A percentile compares a stretch with the other conserved stretches of the same genome.
phyloP scores from a whole-genome alignment of 2,888 invertebrate genomes.

The Tenthredo mesomela region DNA sequence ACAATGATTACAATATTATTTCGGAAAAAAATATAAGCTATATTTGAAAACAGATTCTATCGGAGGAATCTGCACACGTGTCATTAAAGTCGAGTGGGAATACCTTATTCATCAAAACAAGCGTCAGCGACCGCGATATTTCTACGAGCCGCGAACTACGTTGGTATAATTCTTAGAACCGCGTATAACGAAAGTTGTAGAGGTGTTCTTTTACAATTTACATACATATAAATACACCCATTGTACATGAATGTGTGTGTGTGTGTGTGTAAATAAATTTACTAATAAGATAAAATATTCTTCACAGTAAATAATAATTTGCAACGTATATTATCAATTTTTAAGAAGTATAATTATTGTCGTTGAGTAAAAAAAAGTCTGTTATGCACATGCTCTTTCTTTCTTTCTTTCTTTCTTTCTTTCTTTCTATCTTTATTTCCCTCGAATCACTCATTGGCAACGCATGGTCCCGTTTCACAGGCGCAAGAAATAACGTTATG shows the following conservation, averaged over 20 bases:
- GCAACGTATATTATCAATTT: background rate
- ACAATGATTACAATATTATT: background rate
- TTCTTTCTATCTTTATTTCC: no score
- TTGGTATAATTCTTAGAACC: background rate
- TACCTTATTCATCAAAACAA: slow-evolving; percentile 15
- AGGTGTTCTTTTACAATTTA: background rate
- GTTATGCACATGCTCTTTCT: background rate
- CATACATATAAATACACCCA: no score
- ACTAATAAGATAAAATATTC: background rate
- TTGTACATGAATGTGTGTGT: background rate
- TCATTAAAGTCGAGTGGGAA: background rate
- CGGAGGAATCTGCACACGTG: background rate
- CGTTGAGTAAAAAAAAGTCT: background rate
- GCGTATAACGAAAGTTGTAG: background rate
- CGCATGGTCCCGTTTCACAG: background rate
- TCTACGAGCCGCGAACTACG: background rate
- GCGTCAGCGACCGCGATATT: background rate
- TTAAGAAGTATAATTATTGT: background rate
- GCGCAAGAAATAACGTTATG: background rate
- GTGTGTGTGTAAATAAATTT: background rate
- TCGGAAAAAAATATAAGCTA: background rate
- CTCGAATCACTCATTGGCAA: background rate
- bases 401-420: background rate
- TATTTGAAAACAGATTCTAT: background rate
- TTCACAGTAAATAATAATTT: background rate